phyloP scores from a whole-genome alignment of 2,797 vertebrate genomes.

The Hirundo rustica region DNA sequence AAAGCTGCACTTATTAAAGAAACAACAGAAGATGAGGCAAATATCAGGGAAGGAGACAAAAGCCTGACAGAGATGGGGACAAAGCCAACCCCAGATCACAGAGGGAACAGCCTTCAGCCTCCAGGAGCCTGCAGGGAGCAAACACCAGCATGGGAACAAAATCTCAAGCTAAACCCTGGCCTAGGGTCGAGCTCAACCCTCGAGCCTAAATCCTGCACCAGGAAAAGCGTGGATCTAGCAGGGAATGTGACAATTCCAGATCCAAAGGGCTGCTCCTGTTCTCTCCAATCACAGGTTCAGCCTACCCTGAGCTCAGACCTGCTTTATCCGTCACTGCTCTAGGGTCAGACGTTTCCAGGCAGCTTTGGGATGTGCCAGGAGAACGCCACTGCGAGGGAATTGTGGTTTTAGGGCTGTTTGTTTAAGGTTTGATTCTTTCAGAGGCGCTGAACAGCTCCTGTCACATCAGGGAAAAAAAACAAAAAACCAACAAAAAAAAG shows the following conservation, averaged over 20 bases:
- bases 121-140: background rate
- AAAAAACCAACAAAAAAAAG: background rate
- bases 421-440: background rate
- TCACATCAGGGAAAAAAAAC: background rate
- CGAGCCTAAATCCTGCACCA: background rate
- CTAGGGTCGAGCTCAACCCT: background rate
- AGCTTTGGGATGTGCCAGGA: background rate
- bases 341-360: background rate
- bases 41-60: background rate
- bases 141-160: background rate
- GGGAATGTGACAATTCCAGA: background rate
- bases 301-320: background rate
- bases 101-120: background rate
- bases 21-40: background rate
- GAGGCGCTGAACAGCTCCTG: background rate
- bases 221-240: background rate
- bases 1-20: conserved; percentile 12
- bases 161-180: background rate
- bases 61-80: background rate
- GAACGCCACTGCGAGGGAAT: fast-evolving
- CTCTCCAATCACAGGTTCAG: fast-evolving
- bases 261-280: background rate
- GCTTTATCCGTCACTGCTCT: background rate
- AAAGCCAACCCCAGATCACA: background rate
- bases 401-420: background rate